Evolutionary conservation across 1,140 invertebrate species (phyloP).

Genomic region (Piezodorus guildinii): DNA sequence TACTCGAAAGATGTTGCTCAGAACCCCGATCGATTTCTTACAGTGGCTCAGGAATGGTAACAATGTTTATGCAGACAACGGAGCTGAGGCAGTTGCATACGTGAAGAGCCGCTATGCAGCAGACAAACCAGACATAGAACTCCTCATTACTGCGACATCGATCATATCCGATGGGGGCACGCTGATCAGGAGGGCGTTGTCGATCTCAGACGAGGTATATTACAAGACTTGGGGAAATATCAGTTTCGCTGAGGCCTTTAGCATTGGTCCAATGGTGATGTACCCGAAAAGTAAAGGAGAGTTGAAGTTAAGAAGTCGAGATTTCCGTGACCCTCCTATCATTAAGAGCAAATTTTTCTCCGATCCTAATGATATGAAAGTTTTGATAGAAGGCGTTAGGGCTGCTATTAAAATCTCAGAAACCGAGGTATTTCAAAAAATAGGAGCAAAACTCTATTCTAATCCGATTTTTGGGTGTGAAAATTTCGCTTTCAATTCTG

Average conservation of each 20-base stretch:
- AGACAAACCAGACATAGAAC: slow-evolving; percentile 34
- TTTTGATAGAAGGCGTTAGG: slow-evolving; percentile 43
- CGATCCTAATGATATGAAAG: slow-evolving; percentile 22
- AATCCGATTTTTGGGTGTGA: slow-evolving; percentile 32
- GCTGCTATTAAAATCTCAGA: slow-evolving; percentile 34
- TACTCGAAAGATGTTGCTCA: slow-evolving; percentile 66
- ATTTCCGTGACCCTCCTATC: slow-evolving; percentile 62
- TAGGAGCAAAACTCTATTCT: slow-evolving; percentile 23
- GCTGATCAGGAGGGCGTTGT: not conserved
- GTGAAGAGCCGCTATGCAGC: slow-evolving; percentile 30
- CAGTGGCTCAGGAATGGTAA: slow-evolving; percentile 25
- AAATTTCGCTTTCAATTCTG: slow-evolving; percentile 39
- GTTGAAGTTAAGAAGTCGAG: slow-evolving; percentile 47
- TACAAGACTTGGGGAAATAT: slow-evolving; percentile 22
- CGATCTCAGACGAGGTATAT: not conserved
- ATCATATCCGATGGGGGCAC: slow-evolving; percentile 31
- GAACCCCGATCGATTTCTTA: slow-evolving; percentile 42
- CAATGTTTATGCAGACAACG: slow-evolving; percentile 35
- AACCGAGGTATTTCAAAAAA: slow-evolving; percentile 45
- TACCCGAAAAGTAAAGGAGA: slow-evolving; percentile 62
- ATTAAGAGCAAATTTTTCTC: slow-evolving; percentile 45
- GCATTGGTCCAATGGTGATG: slow-evolving; percentile 54
- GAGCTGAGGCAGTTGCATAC: slow-evolving; percentile 26
- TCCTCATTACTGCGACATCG: slow-evolving; percentile 32
- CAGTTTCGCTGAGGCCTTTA: slow-evolving; percentile 31